Conservation (phyloP, 2,888 invertebrate genomes). For the Exephanes ischioxanthus region DNA sequence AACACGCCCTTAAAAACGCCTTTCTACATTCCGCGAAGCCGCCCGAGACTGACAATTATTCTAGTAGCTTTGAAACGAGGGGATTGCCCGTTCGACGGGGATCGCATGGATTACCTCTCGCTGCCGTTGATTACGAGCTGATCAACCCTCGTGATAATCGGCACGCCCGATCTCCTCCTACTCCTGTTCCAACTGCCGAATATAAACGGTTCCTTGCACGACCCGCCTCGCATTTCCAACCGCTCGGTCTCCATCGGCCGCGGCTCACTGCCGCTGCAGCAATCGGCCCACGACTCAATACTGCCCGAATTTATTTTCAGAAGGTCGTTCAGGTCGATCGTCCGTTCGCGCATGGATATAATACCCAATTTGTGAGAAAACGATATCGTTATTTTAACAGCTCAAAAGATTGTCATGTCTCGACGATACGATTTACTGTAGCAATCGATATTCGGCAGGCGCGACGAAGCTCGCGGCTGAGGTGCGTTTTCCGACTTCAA, state of each 20-base stretch:
- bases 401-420: neutral
- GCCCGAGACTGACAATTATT: neutral
- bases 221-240: slow-evolving; percentile 51
- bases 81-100: neutral
- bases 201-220: slow-evolving; percentile 56
- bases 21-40: neutral
- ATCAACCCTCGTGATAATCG: slow-evolving; percentile 2
- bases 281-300: slow-evolving; percentile 62
- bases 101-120: slow-evolving; percentile 47
- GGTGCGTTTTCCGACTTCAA: neutral
- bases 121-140: slow-evolving; percentile 37
- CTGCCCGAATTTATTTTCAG: slow-evolving; percentile 66
- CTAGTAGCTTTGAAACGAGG: neutral
- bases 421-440: neutral
- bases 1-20: slow-evolving; percentile 56
- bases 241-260: slow-evolving; percentile 59
- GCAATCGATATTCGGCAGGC: neutral
- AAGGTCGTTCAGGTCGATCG: slow-evolving; percentile 60
- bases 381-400: neutral
- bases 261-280: slow-evolving; percentile 59
- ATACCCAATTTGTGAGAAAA: neutral
- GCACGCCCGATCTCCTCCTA: slow-evolving; percentile 35
- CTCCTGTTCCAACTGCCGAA: slow-evolving; percentile 66
- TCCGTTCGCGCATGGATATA: neutral
- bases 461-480: no score